Evolutionary conservation across 2,113 vertebrate species (phyloP), one percentile per base, ranked within the genome.

Genomic region (Telmatochromis bifrenatus): DNA sequence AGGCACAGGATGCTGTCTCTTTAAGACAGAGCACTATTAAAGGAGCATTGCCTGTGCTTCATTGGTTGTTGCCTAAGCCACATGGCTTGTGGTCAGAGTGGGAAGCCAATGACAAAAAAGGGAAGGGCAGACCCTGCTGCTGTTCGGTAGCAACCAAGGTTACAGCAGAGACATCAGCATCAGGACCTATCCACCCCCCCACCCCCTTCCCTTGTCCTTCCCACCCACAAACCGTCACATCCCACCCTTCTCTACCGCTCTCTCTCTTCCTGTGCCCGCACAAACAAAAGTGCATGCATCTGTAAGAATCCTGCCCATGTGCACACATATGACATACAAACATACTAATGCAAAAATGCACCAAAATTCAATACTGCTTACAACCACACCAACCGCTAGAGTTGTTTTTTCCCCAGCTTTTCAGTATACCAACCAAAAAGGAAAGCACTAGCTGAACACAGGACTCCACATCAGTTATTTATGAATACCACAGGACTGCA

Each of bases 91-190:
- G 94, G 95, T 94, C 95, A 91, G 92, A 95, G 92, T 54, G 88
- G 84, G 26, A 83, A 96, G 88, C 96, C 96, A 97, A 97, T 97
- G 86, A 92, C 81, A 90, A 84, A 91, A 77, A 92, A 92, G 89
- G 88, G 90, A 95, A 93, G 88, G 95, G 94, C 94, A 96, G 96
- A 95, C 88, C 95, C 95, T 96, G 93, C 95, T 96, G 94, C 95
- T 92, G 95, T 91, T 96, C 94, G 94, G 94, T 96, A 97, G 96
- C 97, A 97, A 97, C 96, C 96, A 95, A 96, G 96, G 96, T 96
- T 97, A 96, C 88, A 96, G 96, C 92, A 93, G 90, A 95, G 92
- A 95, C 95, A 95, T 94, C 94, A 95, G 95, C 96, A 96, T 96
- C 95, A 95, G 95, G 94, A 95, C 94, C 95, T 35, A 4, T 81